These are phyloP conservation scores for Jordanella pulchra DNA, from an alignment of 2,797 vertebrate genomes.

Conservation along the genomic window DNA sequence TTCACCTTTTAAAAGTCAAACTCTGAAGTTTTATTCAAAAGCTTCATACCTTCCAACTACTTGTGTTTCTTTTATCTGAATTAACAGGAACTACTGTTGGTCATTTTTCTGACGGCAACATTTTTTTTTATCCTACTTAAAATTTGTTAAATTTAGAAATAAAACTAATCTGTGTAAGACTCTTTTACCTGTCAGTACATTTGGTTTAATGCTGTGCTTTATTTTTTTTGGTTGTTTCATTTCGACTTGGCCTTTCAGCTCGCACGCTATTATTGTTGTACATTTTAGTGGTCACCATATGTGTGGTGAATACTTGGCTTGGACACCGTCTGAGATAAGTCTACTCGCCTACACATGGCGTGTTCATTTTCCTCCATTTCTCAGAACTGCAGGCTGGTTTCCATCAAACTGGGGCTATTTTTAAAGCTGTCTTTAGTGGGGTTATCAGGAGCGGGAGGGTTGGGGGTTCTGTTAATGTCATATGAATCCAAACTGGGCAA, in stretches of 20 bases:
- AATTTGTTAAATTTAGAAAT: constrained; percentile 43
- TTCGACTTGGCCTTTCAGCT: constrained; percentile 8
- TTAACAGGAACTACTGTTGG: constrained; percentile 28
- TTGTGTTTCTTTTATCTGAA: constrained; percentile 17
- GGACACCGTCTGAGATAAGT: constrained; percentile 59
- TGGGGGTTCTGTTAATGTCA: constrained; percentile 61
- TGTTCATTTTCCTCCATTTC: constrained; percentile 65
- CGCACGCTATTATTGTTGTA: constrained; percentile 47
- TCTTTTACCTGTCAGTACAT: constrained; percentile 31
- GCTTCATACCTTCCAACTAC: constrained; percentile 36
- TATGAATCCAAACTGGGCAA: constrained; percentile 74
- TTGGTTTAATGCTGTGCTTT: neutral
- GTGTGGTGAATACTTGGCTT: constrained; percentile 60
- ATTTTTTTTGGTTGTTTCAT: neutral
- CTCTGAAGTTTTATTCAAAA: neutral
- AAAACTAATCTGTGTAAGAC: neutral
- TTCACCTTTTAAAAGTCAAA: constrained; percentile 9
- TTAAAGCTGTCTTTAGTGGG: constrained; percentile 62
- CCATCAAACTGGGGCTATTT: constrained; percentile 76
- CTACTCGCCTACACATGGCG: constrained; percentile 57
- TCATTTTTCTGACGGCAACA: constrained; percentile 42
- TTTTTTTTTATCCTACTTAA: constrained; percentile 35
- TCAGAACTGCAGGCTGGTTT: constrained; percentile 71
- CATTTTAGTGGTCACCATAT: constrained; percentile 58
- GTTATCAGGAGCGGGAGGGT: constrained; percentile 20